Conservation (phyloP, 1,140 invertebrate genomes). For the Papilio polytes region DNA sequence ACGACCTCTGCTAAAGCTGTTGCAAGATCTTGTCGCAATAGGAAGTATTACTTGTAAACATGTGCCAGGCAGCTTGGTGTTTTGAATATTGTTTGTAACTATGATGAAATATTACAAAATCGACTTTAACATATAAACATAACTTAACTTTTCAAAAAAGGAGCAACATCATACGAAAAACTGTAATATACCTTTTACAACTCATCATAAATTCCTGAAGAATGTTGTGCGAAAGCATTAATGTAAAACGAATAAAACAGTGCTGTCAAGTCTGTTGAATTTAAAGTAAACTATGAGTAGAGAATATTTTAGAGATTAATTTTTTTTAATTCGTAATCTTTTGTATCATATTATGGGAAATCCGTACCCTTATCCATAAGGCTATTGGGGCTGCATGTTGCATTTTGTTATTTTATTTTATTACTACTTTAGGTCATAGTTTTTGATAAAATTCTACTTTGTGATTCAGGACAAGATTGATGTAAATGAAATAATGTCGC, state of each 20-base stretch:
- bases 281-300: background rate
- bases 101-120: slow-evolving; percentile 27
- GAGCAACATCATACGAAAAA: too few species aligned
- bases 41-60: slow-evolving; percentile 25
- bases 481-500: slow-evolving; percentile 42
- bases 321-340: too few species aligned
- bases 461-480: slow-evolving; percentile 41
- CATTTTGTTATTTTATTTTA: too few species aligned
- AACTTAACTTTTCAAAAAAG: background rate
- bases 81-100: slow-evolving; percentile 16
- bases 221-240: too few species aligned
- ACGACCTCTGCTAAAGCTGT: slow-evolving; percentile 30
- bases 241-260: background rate
- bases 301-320: too few species aligned
- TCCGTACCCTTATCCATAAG: too few species aligned
- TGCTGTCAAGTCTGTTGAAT: background rate
- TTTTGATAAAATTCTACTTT: slow-evolving; percentile 8
- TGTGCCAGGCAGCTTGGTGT: slow-evolving; percentile 11
- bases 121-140: background rate
- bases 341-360: too few species aligned
- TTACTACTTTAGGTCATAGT: too few species aligned
- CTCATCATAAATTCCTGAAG: too few species aligned
- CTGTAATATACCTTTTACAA: too few species aligned
- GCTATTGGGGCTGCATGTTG: background rate
- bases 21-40: slow-evolving; percentile 34